Evolutionary conservation across 1,140 invertebrate species (phyloP), one percentile per base, ranked within the genome.

Genomic region (Microplitis demolitor): DNA sequence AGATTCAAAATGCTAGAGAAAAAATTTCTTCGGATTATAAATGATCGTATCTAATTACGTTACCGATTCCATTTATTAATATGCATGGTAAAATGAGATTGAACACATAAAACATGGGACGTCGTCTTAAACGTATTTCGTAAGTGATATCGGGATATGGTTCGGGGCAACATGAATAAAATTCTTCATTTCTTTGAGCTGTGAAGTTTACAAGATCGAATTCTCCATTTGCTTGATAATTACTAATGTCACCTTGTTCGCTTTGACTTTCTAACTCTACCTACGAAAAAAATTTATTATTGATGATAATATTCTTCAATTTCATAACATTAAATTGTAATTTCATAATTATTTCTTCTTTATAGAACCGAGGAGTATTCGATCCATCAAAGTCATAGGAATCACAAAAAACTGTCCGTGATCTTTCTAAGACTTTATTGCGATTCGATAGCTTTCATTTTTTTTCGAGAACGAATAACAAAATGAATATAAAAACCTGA

Each of bases 41-140:
- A n/a, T n/a, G n/a, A n/a, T n/a, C n/a, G n/a, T n/a, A n/a, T n/a
- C n/a, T n/a, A n/a, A n/a, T n/a, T 6, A 45, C 39, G 39, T 88
- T 87, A 94, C 93, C 93, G 63, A 94, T 93, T 67, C 93, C 91
- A 78, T 96, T 96, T 79, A 97, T 97, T 4, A 97, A 91, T 66
- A 96, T 91, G 84, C 96, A 97, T 0, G 96, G 96, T 50, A 97
- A 89, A 62, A 97, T 95, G 71, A 97, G 89, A 82, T 97, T 97
- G 88, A 97, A 97, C 8, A 97, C 93, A 83, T 97, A 97, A 83
- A 97, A 97, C 89, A 97, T 91, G 0, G 96, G 95, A 76, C 95
- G 87, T 72, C 95, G 85, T 69, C 93, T 85, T 37, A 96, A 85
- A 67, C 92, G 91, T 76, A 93, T 93, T 77, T 90, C 89, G 84